These are phyloP conservation scores for Phasianus colchicus DNA, from an alignment of 2,113 vertebrate genomes.

Conservation along the genomic window DNA sequence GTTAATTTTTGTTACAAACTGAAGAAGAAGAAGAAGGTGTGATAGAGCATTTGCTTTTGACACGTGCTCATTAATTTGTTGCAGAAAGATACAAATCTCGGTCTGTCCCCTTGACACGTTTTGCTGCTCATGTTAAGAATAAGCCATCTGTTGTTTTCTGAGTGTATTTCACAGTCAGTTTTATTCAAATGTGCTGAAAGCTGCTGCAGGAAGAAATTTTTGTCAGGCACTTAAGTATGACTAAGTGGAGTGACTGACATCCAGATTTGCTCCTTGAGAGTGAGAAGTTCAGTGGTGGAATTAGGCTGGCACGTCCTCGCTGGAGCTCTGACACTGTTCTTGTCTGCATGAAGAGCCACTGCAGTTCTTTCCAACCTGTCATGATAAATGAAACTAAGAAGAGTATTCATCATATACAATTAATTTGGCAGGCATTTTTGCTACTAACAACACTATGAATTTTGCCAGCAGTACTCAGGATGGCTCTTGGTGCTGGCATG, in stretches of 20 bases:
- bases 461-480: not conserved
- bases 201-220: slow-evolving; percentile 31
- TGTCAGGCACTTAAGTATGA: not conserved
- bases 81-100: not conserved
- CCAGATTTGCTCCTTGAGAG: not conserved
- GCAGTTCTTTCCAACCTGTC: slow-evolving; percentile 14
- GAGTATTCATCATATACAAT: not conserved
- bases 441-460: not conserved
- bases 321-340: fast-evolving
- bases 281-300: not conserved
- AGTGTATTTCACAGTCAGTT: slow-evolving; percentile 19
- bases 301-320: not conserved
- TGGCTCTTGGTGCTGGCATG: not conserved
- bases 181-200: slow-evolving; percentile 24
- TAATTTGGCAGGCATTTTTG: not conserved
- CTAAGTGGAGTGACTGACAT: not conserved
- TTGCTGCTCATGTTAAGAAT: not conserved
- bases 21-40: not conserved
- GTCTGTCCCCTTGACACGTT: not conserved
- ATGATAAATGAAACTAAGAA: not conserved
- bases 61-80: not conserved
- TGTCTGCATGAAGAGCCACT: not conserved
- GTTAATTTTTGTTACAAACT: not conserved
- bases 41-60: not conserved
- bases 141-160: slow-evolving; percentile 28